Percentiles rank a stretch among this genome's conserved stretches.
phyloP scores from a whole-genome alignment of 2,888 invertebrate genomes.

The Calliscelio sp. region DNA sequence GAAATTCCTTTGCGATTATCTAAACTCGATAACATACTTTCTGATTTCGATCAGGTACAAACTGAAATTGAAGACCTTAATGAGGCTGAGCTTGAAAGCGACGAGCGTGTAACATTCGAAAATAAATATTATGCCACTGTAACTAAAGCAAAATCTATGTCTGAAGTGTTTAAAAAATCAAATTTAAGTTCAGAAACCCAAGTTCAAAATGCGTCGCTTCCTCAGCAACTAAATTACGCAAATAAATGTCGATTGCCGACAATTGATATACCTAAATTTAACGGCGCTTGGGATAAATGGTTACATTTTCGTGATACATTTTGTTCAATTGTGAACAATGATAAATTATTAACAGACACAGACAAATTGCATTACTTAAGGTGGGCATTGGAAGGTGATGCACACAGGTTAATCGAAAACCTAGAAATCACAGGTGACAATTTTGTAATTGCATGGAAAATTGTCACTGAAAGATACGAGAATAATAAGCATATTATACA shows the following conservation, averaged over 20 bases:
- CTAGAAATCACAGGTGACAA: conserved; percentile 41
- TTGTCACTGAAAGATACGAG: conserved; percentile 22
- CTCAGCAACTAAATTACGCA: background rate
- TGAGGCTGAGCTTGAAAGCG: background rate
- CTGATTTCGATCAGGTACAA: conserved; percentile 33
- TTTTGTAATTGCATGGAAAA: conserved; percentile 28
- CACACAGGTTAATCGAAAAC: conserved; percentile 26
- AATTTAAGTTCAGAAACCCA: background rate
- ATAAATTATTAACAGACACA: conserved; percentile 15
- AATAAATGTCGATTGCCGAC: conserved; percentile 38
- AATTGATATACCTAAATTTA: conserved; percentile 26
- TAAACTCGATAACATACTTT: conserved; percentile 12
- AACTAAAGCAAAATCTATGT: background rate
- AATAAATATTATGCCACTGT: conserved; percentile 12
- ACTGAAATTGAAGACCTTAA: conserved; percentile 16
- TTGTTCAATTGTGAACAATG: conserved; percentile 21
- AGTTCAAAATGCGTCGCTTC: background rate
- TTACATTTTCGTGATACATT: conserved; percentile 25
- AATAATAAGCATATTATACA: conserved; percentile 30
- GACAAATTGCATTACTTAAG: conserved; percentile 46
- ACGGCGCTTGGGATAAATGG: conserved; percentile 45
- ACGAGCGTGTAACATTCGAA: conserved; percentile 33
- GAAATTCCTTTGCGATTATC: conserved; percentile 37
- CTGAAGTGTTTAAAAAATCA: background rate
- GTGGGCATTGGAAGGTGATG: conserved; percentile 38